These are phyloP conservation scores for Actinostola sp. DNA, from an alignment of 92 coral and sea anemone species.

Conservation along the genomic window DNA sequence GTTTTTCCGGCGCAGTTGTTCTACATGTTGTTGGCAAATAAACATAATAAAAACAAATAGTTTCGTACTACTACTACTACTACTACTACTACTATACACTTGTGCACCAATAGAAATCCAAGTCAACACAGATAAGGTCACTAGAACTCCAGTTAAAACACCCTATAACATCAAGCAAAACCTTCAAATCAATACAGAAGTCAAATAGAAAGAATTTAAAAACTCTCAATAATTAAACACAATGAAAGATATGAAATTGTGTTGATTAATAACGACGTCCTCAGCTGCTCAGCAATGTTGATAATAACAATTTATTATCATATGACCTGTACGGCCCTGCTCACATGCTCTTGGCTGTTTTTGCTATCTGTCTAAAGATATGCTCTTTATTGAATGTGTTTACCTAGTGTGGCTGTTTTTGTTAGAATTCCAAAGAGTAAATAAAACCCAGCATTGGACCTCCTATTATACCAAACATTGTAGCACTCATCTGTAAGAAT, in stretches of 20 bases:
- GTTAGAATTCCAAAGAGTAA: constrained; percentile 78
- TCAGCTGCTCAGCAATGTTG: background rate
- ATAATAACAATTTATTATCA: too few relatives aligned
- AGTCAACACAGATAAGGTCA: constrained; percentile 55
- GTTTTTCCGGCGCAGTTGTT: too few relatives aligned
- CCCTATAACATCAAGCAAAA: constrained; percentile 45
- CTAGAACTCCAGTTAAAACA: constrained; percentile 67
- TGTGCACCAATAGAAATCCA: constrained; percentile 83
- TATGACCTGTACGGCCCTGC: background rate
- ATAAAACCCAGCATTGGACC: constrained; percentile 86
- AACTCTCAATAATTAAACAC: background rate
- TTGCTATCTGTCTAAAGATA: background rate
- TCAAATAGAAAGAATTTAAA: background rate
- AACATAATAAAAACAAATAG: too few relatives aligned
- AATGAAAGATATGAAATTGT: background rate
- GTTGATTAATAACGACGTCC: background rate
- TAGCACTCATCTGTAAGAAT: constrained; percentile 68
- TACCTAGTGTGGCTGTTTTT: constrained; percentile 77
- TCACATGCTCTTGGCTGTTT: background rate
- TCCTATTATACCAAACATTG: constrained; percentile 83
- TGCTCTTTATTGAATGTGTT: background rate
- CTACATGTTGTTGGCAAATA: too few relatives aligned
- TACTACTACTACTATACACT: too few relatives aligned
- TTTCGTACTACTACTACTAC: too few relatives aligned
- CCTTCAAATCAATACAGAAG: background rate